Evolutionary conservation across 1,140 invertebrate genomes (phyloP), one percentile per base, ranked within the genome.

Genomic region (Papilio dardanus): DNA sequence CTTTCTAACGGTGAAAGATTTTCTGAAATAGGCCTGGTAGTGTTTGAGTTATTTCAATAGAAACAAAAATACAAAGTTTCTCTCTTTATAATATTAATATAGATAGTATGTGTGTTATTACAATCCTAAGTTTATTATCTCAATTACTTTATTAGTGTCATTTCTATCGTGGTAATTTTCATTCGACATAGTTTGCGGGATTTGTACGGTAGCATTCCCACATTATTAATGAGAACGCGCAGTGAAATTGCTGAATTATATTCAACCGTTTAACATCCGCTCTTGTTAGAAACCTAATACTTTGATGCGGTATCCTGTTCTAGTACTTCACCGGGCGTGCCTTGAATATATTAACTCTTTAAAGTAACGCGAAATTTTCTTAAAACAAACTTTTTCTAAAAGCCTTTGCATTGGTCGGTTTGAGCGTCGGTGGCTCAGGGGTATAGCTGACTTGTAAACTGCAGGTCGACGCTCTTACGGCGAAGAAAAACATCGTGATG

Each of bases 221-320:
- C 54, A 62, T 30, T 62, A 62, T 12, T 4, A 3, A 12, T 12
- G 24, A 30, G 21, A 28, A 28, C 24, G 24, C 54, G 54, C 54
- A 62, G 54, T 62, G 54, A 62, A 62, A 62, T 62, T 62, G 30
- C 54, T 62, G 24, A 30, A 16, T 62, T 24, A 28, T 10, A 62
- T 62, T 62, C 54, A 14, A 28, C 30, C 50, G 50, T 12, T 6
- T 1, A 3, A 58, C 54, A 24, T 62, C 54, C 54, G 54, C 10
- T 62, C 54, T 62, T 62, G 24, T 62, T 62, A 62, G 54, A 62
- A 62, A 62, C 54, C 24, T 62, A 62, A 62, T 62, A 62, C 54
- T 62, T 62, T 62, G 30, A 62, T 30, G 24, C 54, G 24, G 30
- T 62, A 62, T 62, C 54, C 54, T 62, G 54, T 28, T 62, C 21